Evolutionary conservation across 53 echinoderm and acorn worm species (phyloP).

Genomic region (Glandiceps talaboti): DNA sequence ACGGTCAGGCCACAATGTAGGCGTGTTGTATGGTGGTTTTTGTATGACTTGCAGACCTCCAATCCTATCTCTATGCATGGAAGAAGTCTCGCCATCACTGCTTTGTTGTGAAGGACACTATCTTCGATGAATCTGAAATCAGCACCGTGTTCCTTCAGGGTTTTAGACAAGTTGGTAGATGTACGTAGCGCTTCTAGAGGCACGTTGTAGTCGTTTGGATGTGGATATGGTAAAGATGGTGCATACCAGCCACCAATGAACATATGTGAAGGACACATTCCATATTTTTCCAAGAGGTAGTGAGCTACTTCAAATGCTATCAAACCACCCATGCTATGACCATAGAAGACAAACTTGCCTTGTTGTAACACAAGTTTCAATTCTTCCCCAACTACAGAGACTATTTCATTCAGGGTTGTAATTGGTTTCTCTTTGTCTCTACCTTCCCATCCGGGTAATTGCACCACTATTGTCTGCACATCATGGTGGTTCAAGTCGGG

Average conservation of each 20-base stretch:
- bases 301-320: slow-evolving; percentile 43
- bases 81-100: slow-evolving; percentile 65
- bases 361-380: slow-evolving; percentile 2
- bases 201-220: slow-evolving; percentile 24
- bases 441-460: slow-evolving; percentile 66
- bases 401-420: slow-evolving; percentile 9
- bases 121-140: slow-evolving; percentile 87
- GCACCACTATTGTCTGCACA: slow-evolving; percentile 33
- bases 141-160: slow-evolving; percentile 8
- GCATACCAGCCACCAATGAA: slow-evolving; percentile 46
- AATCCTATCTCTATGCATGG: slow-evolving; percentile 83
- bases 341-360: slow-evolving; percentile 32
- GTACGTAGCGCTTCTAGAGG: slow-evolving; percentile 3
- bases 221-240: slow-evolving; percentile 33
- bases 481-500: slow-evolving; percentile 14
- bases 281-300: slow-evolving; percentile 8
- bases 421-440: slow-evolving; percentile 31
- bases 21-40: slow-evolving; percentile 61
- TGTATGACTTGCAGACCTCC: slow-evolving; percentile 78
- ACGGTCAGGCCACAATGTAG: slow-evolving; percentile 64
- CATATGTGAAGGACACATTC: slow-evolving; percentile 18
- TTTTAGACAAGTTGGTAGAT: background rate
- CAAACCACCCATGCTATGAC: slow-evolving; percentile 39
- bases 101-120: slow-evolving; percentile 52
- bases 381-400: slow-evolving; percentile 5